These are phyloP conservation scores for Myopa tessellatipennis DNA, from an alignment of 2,888 invertebrate genomes.

Conservation along the genomic window DNA sequence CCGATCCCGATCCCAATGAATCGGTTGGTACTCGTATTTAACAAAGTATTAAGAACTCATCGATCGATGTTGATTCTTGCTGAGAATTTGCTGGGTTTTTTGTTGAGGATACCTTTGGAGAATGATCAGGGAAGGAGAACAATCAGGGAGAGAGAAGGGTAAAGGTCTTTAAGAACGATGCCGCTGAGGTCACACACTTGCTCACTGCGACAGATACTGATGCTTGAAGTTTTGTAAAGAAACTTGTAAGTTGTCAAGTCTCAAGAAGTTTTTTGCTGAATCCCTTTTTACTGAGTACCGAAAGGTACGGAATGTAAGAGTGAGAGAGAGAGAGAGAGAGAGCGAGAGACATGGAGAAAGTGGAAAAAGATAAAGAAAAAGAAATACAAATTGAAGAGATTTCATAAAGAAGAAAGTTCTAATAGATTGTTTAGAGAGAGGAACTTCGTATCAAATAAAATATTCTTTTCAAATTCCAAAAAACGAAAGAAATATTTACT, in stretches of 20 bases:
- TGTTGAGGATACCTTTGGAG: background rate
- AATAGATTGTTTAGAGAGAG: too few relatives aligned
- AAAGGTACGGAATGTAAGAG: background rate
- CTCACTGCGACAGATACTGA: background rate
- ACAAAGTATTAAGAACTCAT: constrained; percentile 31
- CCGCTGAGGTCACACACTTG: constrained; percentile 8
- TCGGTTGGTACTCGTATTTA: background rate
- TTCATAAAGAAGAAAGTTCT: background rate
- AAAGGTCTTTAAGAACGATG: background rate
- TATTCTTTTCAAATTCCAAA: background rate
- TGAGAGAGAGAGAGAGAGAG: background rate
- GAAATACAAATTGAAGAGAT: background rate
- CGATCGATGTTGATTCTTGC: constrained; percentile 12
- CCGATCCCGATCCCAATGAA: background rate
- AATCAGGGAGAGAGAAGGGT: too few relatives aligned
- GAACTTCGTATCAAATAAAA: too few relatives aligned
- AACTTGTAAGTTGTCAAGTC: constrained; percentile 24
- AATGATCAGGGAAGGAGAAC: background rate
- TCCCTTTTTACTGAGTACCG: background rate
- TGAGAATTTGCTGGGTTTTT: background rate
- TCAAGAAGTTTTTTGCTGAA: background rate
- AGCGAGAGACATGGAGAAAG: background rate
- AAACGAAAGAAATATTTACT: background rate
- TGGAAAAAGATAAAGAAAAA: background rate
- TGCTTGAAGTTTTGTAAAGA: background rate